These are phyloP conservation scores for Paratrypauchen microcephalus DNA, from an alignment of 2,797 vertebrate genomes.

Conservation along the genomic window DNA sequence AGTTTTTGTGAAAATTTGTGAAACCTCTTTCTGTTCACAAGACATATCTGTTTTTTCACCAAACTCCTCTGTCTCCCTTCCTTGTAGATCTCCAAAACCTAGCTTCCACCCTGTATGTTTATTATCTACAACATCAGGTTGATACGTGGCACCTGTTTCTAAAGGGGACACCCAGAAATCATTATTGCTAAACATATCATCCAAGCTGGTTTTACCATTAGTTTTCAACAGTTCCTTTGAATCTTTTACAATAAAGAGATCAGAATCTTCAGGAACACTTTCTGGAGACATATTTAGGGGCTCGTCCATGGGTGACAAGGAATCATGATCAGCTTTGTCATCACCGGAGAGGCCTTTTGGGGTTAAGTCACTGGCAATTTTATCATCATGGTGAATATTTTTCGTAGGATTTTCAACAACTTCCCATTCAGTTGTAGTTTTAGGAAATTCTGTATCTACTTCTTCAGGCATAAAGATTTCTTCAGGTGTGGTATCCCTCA, in stretches of 20 bases:
- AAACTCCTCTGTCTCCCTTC: constrained; percentile 42
- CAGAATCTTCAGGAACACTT: constrained; percentile 1
- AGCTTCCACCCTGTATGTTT: constrained; percentile 38
- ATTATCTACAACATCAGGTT: constrained; percentile 34
- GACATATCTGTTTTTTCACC: constrained; percentile 45
- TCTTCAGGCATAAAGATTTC: constrained; percentile 26
- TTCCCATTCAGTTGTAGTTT: constrained; percentile 48
- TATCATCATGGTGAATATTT: constrained; percentile 16
- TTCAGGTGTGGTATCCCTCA: constrained; percentile 7
- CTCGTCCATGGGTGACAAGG: constrained; percentile 23
- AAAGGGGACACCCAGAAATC: constrained; percentile 67
- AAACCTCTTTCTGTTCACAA: constrained; percentile 26
- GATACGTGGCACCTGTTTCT: constrained; percentile 58
- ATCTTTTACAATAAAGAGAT: constrained; percentile 47
- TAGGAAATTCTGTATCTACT: constrained; percentile 7
- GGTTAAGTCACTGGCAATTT: not conserved
- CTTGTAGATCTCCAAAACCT: constrained; percentile 45
- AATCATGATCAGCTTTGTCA: constrained; percentile 2
- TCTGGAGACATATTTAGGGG: constrained; percentile 29
- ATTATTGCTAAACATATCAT: constrained; percentile 47
- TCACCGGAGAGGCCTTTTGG: constrained; percentile 13
- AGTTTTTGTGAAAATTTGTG: constrained; percentile 33
- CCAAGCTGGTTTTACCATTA: constrained; percentile 50
- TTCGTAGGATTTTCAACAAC: constrained; percentile 33
- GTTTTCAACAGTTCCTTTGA: constrained; percentile 36